Evolutionary conservation across 2,797 vertebrate species (phyloP).

Genomic region (Phalloptychus januarius): DNA sequence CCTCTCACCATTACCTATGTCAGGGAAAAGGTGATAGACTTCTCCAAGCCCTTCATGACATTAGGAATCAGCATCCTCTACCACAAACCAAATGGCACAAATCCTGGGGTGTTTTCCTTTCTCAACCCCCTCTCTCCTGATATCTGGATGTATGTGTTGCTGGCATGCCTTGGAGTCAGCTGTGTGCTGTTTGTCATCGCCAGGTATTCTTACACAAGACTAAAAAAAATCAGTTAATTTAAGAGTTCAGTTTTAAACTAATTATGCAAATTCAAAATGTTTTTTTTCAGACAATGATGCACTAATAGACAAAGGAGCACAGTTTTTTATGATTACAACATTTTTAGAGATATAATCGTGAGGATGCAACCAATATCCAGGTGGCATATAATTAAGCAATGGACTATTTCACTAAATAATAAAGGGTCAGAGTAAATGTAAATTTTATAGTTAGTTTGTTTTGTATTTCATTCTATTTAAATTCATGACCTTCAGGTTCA

Average conservation of each 20-base stretch:
- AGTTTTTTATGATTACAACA: neutral
- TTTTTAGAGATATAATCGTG: neutral
- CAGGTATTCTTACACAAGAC: slow-evolving; percentile 82
- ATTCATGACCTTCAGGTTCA: slow-evolving; percentile 85
- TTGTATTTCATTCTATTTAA: neutral
- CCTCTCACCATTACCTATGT: slow-evolving; percentile 98
- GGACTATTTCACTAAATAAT: neutral
- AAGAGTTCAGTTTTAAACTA: neutral
- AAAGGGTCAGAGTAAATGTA: neutral
- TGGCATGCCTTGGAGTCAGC: slow-evolving; percentile 97
- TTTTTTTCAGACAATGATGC: neutral
- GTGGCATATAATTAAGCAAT: neutral
- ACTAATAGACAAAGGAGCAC: neutral
- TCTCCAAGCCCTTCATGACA: slow-evolving; percentile 99
- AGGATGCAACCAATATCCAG: neutral
- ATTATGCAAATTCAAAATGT: neutral
- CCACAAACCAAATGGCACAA: slow-evolving; percentile 96
- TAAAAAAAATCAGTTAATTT: neutral
- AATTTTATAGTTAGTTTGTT: neutral
- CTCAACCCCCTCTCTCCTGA: slow-evolving; percentile 96
- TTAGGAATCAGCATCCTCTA: slow-evolving; percentile 98
- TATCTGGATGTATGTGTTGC: slow-evolving; percentile 98
- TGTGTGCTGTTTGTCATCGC: slow-evolving; percentile 98
- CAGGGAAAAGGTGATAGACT: slow-evolving; percentile 97
- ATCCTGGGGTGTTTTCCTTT: slow-evolving; percentile 97